Conservation (phyloP, 1,140 invertebrate species). For the Triops longicaudatus region DNA sequence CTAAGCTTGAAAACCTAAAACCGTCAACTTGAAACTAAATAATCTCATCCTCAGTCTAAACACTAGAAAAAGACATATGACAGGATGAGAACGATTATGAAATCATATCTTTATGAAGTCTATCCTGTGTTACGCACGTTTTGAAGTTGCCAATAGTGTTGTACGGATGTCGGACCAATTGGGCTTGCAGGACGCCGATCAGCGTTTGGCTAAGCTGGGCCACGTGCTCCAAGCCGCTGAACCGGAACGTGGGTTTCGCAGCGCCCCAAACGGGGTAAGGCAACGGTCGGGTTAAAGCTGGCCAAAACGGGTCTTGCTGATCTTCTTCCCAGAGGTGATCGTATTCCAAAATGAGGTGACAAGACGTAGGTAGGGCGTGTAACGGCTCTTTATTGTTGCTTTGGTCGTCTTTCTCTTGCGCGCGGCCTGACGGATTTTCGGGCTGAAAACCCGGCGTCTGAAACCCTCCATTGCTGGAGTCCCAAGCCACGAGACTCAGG, state of each 20-base stretch:
- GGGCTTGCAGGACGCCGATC: slow-evolving; percentile 59
- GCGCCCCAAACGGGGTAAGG: slow-evolving; percentile 37
- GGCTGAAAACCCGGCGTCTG: neutral
- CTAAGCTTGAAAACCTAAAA: too few species aligned
- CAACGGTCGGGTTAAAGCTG: slow-evolving; percentile 30
- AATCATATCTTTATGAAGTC: neutral
- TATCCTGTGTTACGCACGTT: slow-evolving; percentile 38
- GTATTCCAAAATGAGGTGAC: neutral
- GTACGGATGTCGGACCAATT: slow-evolving; percentile 68
- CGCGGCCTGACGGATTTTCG: neutral
- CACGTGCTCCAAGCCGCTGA: slow-evolving; percentile 57
- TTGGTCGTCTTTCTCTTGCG: neutral
- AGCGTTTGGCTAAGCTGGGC: slow-evolving; percentile 65
- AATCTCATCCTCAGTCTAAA: too few species aligned
- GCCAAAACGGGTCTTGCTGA: slow-evolving; percentile 23
- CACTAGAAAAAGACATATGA: too few species aligned
- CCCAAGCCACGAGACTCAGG: neutral
- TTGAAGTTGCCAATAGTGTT: slow-evolving; percentile 78
- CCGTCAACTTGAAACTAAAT: too few species aligned
- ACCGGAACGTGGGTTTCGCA: slow-evolving; percentile 44
- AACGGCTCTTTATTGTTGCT: neutral
- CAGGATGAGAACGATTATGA: too few species aligned
- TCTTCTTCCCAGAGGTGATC: neutral
- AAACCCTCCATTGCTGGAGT: neutral
- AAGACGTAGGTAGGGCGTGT: neutral